Evolutionary conservation across 2,888 invertebrate genomes (phyloP), one percentile per base, ranked within the genome.

Genomic region (Tenodera sinensis): DNA sequence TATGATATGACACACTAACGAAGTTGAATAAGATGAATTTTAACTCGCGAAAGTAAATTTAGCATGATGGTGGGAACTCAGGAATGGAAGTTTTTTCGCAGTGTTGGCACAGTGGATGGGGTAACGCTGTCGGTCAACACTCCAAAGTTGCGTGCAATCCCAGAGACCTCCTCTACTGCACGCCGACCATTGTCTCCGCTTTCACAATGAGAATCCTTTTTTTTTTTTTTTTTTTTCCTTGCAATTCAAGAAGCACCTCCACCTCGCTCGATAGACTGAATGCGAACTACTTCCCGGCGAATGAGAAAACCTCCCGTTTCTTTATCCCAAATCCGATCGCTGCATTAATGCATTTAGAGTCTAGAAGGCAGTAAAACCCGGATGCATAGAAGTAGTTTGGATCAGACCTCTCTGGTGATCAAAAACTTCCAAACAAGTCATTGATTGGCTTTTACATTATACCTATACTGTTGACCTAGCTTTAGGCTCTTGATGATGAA

Each of bases 21-120:
- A 42, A 42, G 4, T 71, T 71, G 54, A 71, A 15, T 20, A 25
- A 20, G 20, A 20, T 71, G 4, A 71, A 71, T 1, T 3, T 71
- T 25, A 71, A 15, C 54, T 71, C 20, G 20, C 20, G 54, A 71
- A 71, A 71, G 15, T 47, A 25, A 71, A 27, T 54, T 54, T 42
- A 7, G 89, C 42, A 54, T 54, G 85, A 27, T 20, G 87, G 42
- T 28, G 89, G 71, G 89, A 83, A 9, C 83, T 34, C 47, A 28
- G 28, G 25, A n/a, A 20, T 15, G 25, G 25, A 71, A 71, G 54
- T 71, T 71, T 71, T 71, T 71, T 71, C 47, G 84, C 81, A 84
- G 14, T 90, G 90, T 90, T 90, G 86, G 90, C 90, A 83, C 30
- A 90, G 85, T n/a, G 28, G 86, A 90, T 90, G 89, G 89, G 83